These are phyloP conservation scores for Drosophila mercatorum DNA, from an alignment of 2,888 invertebrate genomes.

Conservation along the genomic window DNA sequence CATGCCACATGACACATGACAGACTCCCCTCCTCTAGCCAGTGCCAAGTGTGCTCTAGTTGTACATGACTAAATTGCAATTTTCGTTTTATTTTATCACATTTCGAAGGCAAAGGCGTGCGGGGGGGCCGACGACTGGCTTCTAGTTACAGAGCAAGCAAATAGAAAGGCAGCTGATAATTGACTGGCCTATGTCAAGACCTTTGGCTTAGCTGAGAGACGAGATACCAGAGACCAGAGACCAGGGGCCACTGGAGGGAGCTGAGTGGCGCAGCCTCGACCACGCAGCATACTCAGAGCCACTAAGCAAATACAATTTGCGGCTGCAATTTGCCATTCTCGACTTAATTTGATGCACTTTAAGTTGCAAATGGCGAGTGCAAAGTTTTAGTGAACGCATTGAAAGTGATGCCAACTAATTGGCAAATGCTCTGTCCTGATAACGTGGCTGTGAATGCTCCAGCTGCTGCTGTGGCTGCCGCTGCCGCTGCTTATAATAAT, in stretches of 20 bases:
- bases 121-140: slow-evolving; percentile 33
- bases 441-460: slow-evolving; percentile 48
- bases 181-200: slow-evolving; percentile 71
- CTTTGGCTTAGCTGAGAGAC: slow-evolving; percentile 54
- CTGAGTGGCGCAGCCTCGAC: neutral
- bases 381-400: slow-evolving; percentile 44
- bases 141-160: slow-evolving; percentile 65
- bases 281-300: slow-evolving; percentile 3
- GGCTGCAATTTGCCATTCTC: slow-evolving; percentile 67
- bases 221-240: slow-evolving; percentile 19
- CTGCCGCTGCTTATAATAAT: slow-evolving; percentile 58
- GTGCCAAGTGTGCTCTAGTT: slow-evolving; percentile 11
- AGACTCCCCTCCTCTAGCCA: neutral
- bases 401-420: slow-evolving; percentile 67
- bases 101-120: slow-evolving; percentile 42
- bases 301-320: slow-evolving; percentile 72
- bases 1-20: neutral
- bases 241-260: neutral
- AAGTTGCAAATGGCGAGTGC: slow-evolving; percentile 48
- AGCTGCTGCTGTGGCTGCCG: slow-evolving; percentile 33
- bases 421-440: slow-evolving; percentile 54
- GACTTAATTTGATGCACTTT: slow-evolving; percentile 62
- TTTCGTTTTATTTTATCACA: slow-evolving; percentile 77
- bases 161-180: slow-evolving; percentile 71
- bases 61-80: slow-evolving; percentile 63